Conservation (phyloP, 92 coral and sea anemone species). For the Porites cylindrica region DNA sequence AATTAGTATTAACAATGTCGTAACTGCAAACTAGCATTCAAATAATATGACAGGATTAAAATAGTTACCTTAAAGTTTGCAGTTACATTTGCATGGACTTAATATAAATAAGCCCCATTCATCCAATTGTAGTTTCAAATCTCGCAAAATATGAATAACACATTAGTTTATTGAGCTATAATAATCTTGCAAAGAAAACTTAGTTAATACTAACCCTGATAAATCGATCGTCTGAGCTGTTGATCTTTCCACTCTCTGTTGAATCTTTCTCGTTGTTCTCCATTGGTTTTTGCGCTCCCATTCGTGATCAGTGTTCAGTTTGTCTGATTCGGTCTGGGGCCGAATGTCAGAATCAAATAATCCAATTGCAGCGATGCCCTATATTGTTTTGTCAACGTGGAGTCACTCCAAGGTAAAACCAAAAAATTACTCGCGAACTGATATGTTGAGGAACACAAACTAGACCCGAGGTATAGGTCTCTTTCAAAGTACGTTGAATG, state of each 20-base stretch:
- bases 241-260: slow-evolving; percentile 2
- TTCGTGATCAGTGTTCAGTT: not conserved
- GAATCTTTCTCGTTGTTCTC: slow-evolving; percentile 14
- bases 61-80: slow-evolving; percentile 1
- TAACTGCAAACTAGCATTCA: not conserved
- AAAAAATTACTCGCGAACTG: not conserved
- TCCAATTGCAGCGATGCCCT: not conserved
- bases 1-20: not conserved
- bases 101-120: not conserved
- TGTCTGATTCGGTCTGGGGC: slow-evolving; percentile 10
- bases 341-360: not conserved
- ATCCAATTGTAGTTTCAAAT: not conserved
- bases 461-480: not conserved
- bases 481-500: not conserved
- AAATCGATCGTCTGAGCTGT: slow-evolving; percentile 18
- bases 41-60: not conserved
- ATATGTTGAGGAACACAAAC: not conserved
- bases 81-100: slow-evolving; percentile 4
- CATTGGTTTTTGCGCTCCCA: slow-evolving; percentile 18
- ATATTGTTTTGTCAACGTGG: not conserved
- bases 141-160: not conserved
- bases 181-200: not conserved
- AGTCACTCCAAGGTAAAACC: not conserved
- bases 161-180: slow-evolving; percentile 4
- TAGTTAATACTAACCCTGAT: slow-evolving; percentile 26